Evolutionary conservation across 2,113 vertebrate genomes (phyloP).

Genomic region (Seriola rivoliana): DNA sequence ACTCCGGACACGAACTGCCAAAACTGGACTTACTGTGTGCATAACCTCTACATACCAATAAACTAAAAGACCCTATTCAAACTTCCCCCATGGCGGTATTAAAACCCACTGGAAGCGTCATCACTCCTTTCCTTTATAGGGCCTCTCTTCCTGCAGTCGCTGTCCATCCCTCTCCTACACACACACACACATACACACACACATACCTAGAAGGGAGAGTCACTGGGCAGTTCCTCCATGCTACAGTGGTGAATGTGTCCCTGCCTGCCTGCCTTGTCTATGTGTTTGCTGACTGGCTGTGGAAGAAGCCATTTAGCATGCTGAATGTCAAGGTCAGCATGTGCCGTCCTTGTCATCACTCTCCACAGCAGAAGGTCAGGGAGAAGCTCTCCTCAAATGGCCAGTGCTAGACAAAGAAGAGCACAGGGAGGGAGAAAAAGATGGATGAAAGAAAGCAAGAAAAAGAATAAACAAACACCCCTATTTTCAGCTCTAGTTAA

Average conservation of each 20-base stretch:
- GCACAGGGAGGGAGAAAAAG: constrained; percentile 23
- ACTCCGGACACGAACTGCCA: no score
- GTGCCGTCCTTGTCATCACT: constrained; percentile 93
- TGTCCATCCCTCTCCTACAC: constrained; percentile 12
- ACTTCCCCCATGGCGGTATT: constrained; percentile 19
- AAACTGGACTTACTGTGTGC: constrained; percentile 34
- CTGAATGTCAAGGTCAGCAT: constrained; percentile 97
- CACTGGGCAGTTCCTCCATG: not conserved
- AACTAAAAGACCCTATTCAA: constrained; percentile 64
- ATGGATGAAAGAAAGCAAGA: not conserved
- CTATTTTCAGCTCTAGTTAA: constrained; percentile 7
- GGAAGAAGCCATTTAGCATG: constrained; percentile 94
- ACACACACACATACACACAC: constrained; percentile 33
- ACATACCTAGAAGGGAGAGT: constrained; percentile 8
- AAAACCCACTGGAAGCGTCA: constrained; percentile 38
- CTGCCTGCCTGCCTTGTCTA: constrained; percentile 88
- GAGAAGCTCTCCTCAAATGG: constrained; percentile 92
- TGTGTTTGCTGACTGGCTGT: constrained; percentile 92
- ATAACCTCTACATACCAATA: constrained; percentile 65
- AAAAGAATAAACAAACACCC: not conserved
- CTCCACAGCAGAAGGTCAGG: constrained; percentile 93
- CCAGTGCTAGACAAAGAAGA: constrained; percentile 87
- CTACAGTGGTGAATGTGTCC: constrained; percentile 74
- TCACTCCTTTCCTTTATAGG: constrained; percentile 31
- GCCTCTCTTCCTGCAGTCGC: not conserved